These are phyloP conservation scores for Bryconaethiops microstoma DNA, from an alignment of 2,797 vertebrate genomes.

Conservation along the genomic window DNA sequence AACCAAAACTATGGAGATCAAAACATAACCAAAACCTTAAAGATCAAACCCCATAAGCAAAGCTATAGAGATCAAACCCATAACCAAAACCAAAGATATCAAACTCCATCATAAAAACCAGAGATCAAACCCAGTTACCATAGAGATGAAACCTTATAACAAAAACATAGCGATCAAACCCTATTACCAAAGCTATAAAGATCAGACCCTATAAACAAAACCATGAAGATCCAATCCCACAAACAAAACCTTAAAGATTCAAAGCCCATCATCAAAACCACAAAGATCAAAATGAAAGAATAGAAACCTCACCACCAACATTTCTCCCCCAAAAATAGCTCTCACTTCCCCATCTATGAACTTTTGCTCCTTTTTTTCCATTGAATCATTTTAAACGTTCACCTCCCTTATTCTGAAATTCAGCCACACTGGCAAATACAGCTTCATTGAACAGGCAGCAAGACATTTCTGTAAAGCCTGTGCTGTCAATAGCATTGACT, in stretches of 20 bases:
- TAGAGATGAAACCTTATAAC: no score
- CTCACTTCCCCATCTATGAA: neutral
- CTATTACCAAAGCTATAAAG: neutral
- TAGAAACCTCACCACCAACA: neutral
- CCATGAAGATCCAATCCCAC: neutral
- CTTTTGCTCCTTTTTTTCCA: neutral
- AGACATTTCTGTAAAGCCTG: conserved; percentile 38
- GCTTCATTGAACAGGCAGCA: conserved; percentile 24
- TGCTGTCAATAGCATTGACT: conserved; percentile 55
- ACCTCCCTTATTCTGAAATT: conserved; percentile 1
- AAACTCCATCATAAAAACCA: neutral
- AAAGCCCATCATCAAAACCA: neutral
- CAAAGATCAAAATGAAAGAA: neutral
- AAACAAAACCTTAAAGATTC: neutral
- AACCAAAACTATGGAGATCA: neutral
- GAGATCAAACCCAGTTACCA: neutral
- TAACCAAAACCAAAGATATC: neutral
- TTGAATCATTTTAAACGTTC: neutral
- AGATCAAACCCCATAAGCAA: neutral
- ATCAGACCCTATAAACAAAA: neutral
- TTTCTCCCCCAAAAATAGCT: neutral
- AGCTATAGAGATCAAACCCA: neutral
- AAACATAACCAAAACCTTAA: neutral
- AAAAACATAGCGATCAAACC: neutral
- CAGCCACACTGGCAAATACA: conserved; percentile 28